Evolutionary conservation across 1,140 invertebrate genomes (phyloP), one percentile per base, ranked within the genome.

Genomic region (Drosophila watanabei): DNA sequence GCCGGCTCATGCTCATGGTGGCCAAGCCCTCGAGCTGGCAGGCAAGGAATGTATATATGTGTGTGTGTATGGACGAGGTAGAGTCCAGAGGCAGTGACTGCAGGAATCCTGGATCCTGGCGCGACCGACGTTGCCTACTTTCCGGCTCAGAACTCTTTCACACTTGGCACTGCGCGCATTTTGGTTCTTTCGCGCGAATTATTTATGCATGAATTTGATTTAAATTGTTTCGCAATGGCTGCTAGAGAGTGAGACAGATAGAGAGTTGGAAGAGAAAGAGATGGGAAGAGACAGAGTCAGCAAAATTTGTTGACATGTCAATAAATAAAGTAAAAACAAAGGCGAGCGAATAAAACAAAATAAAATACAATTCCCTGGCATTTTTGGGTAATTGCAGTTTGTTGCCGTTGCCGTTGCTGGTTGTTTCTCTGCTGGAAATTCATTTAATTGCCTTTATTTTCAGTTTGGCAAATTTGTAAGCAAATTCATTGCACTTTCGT

Each of bases 391-490:
- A 81, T 85, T 78, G 58, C 72, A 37, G 39, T 70, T 54, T 49
- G 63, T 41, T 71, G 65, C 52, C 35, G 37, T 16, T 60, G 57
- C 48, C 59, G 57, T 39, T 54, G 51, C 37, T 61, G 65, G 32
- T 35, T 32, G 20, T 28, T 72, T 61, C 61, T 43, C 65, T 54
- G 35, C 18, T 45, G 35, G 43, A 88, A 88, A 88, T 89, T 89
- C 71, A 88, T 88, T 88, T 89, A 89, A 88, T 88, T 88, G 84
- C 85, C 78, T 89, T 89, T 87, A 78, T 88, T 80, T 83, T 88
- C 41, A 69, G 77, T 75, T 78, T 72, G 64, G 51, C 58, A 79
- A 82, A 88, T 89, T 79, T 75, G 80, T 80, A 75, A 78, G 63
- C 84, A 65, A 75, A 86, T 75, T 75, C 75, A 87, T 75, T 76